Evolutionary conservation across 2,888 invertebrate species (phyloP).

Genomic region (Tridacna crocea): DNA sequence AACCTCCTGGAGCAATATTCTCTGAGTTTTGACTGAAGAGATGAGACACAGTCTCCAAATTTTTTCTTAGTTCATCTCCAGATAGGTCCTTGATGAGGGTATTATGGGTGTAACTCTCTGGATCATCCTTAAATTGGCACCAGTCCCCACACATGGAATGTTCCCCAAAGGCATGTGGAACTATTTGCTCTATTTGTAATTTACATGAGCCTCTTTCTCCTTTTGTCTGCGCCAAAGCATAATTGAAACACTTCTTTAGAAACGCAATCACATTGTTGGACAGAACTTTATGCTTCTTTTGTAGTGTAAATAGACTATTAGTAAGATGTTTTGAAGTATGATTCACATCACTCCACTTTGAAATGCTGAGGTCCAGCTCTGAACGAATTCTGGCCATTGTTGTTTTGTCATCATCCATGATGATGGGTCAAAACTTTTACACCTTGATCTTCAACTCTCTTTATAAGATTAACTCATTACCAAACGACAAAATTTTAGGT

Average conservation of each 20-base stretch:
- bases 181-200: constrained; percentile 8
- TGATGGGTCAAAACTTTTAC: constrained; percentile 21
- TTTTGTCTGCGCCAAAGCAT: constrained; percentile 37
- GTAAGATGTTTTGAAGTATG: too few species aligned
- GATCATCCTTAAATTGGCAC: constrained; percentile 17
- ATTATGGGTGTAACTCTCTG: constrained; percentile 18
- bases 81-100: constrained; percentile 1
- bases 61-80: constrained; percentile 21
- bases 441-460: constrained; percentile 30
- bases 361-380: constrained; percentile 22
- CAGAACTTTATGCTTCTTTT: constrained; percentile 39
- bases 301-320: constrained; percentile 32
- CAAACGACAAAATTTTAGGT: too few species aligned
- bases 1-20: constrained; percentile 48
- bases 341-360: constrained; percentile 50
- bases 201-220: constrained; percentile 12
- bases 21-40: too few species aligned
- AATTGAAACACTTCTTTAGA: constrained; percentile 46
- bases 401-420: constrained; percentile 52
- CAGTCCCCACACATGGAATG: constrained; percentile 26
- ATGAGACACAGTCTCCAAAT: constrained; percentile 26
- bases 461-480: constrained; percentile 22
- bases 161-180: constrained; percentile 40
- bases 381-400: constrained; percentile 33
- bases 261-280: constrained; percentile 28